phyloP scores from a whole-genome alignment of 2,888 invertebrate species.

The Idaea dimidiata region DNA sequence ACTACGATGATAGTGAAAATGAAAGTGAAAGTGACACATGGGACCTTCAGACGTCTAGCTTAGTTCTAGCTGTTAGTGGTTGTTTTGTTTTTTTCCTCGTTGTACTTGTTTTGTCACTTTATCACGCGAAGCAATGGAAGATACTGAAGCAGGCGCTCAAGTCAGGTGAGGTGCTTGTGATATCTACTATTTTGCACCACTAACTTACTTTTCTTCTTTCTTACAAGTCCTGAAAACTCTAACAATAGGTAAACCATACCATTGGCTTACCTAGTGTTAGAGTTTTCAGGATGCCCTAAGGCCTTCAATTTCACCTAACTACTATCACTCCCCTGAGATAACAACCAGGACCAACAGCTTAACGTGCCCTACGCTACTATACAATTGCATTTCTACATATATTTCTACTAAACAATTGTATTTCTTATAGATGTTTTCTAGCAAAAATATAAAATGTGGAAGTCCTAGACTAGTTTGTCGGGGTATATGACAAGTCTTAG shows the following conservation, averaged over 20 bases:
- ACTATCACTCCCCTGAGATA: too few relatives aligned
- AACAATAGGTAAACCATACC: too few relatives aligned
- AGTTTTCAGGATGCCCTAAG: too few relatives aligned
- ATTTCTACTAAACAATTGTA: too few relatives aligned
- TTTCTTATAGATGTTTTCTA: too few relatives aligned
- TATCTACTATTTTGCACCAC: slow-evolving; percentile 7
- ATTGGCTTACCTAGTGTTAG: too few relatives aligned
- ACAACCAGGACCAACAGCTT: too few relatives aligned
- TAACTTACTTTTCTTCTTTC: neutral
- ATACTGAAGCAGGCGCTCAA: slow-evolving; percentile 88
- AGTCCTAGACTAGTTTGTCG: neutral
- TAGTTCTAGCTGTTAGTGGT: slow-evolving; percentile 86
- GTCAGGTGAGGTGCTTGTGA: slow-evolving; percentile 82
- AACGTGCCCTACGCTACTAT: too few relatives aligned
- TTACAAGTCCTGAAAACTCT: too few relatives aligned
- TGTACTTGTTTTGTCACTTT: slow-evolving; percentile 87
- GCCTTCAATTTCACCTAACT: too few relatives aligned
- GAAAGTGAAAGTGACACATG: slow-evolving; percentile 73
- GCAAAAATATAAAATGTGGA: neutral
- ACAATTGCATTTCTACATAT: too few relatives aligned
- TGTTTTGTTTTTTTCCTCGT: slow-evolving; percentile 90
- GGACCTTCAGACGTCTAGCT: slow-evolving; percentile 88
- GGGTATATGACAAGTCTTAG: too few relatives aligned
- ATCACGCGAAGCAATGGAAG: slow-evolving; percentile 90
- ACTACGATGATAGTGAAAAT: slow-evolving; percentile 56